phyloP scores from a whole-genome alignment of 2,113 vertebrate genomes.

The Ailurus styani region DNA sequence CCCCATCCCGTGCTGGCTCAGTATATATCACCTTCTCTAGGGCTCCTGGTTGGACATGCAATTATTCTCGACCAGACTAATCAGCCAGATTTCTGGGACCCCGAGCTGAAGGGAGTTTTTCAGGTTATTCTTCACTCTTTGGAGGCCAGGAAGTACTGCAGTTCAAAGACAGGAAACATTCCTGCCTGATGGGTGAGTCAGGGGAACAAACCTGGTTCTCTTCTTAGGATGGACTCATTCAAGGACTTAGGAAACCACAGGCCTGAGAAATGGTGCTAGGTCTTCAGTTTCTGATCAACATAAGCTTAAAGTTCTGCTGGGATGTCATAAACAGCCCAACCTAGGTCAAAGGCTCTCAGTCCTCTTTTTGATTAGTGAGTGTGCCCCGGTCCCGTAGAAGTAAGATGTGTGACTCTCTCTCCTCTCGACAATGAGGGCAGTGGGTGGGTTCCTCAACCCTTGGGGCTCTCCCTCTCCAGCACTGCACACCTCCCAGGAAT shows the following conservation, averaged over 20 bases:
- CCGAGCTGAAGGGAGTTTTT: not conserved
- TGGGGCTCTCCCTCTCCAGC: no score
- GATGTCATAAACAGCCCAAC: not conserved
- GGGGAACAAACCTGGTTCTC: not conserved
- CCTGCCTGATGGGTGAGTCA: accelerated
- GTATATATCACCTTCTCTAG: not conserved
- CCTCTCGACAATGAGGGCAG: not conserved
- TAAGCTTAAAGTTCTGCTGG: not conserved
- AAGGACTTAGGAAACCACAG: not conserved
- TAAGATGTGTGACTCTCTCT: not conserved
- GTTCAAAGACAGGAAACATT: not conserved
- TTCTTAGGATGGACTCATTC: not conserved
- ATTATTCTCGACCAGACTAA: not conserved
- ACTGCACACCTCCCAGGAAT: not conserved
- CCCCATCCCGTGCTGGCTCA: accelerated
- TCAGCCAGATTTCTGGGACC: not conserved
- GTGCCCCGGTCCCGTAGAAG: not conserved
- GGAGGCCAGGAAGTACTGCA: not conserved
- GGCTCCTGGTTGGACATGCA: not conserved
- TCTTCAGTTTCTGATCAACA: not conserved
- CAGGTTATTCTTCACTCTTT: not conserved
- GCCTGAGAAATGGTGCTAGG: not conserved
- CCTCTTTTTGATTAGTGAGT: not conserved
- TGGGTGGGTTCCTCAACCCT: not conserved
- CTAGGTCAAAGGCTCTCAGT: not conserved